phyloP scores from a whole-genome alignment of 2,113 vertebrate genomes.

The Thunnus thynnus region DNA sequence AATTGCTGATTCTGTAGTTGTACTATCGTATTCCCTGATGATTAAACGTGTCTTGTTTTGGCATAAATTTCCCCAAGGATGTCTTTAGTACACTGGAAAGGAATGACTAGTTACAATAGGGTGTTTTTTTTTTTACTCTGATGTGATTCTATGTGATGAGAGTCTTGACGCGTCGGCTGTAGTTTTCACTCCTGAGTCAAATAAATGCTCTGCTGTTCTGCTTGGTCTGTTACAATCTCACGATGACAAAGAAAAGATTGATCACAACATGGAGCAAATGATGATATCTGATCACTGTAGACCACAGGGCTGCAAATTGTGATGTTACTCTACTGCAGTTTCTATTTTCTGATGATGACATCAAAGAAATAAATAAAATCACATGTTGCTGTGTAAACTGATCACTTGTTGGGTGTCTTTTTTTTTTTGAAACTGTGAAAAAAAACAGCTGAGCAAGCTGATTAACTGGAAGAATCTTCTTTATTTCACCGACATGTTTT shows the following conservation, averaged over 20 bases:
- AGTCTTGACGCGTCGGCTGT: constrained; percentile 20
- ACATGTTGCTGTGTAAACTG: constrained; percentile 70
- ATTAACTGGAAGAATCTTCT: too few relatives aligned
- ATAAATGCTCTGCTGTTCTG: constrained; percentile 25
- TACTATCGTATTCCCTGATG: background rate
- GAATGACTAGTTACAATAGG: background rate
- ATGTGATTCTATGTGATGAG: constrained; percentile 26
- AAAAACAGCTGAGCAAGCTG: too few relatives aligned
- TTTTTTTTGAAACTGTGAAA: background rate
- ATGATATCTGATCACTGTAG: constrained; percentile 30
- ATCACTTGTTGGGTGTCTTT: background rate
- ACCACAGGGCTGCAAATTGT: constrained; percentile 44
- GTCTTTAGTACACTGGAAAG: constrained; percentile 10
- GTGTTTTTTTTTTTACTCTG: constrained; percentile 8
- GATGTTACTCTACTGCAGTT: constrained; percentile 37
- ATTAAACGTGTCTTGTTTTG: constrained; percentile 6
- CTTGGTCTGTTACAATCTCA: constrained; percentile 15
- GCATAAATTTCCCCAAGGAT: background rate
- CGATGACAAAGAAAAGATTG: background rate
- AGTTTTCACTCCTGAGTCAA: constrained; percentile 23
- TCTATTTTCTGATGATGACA: constrained; percentile 54
- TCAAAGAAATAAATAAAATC: constrained; percentile 68
- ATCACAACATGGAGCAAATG: background rate
- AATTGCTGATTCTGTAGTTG: background rate
- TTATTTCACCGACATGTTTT: too few relatives aligned